phyloP scores from a whole-genome alignment of 2,888 invertebrate species.

The Cheilosia variabilis region DNA sequence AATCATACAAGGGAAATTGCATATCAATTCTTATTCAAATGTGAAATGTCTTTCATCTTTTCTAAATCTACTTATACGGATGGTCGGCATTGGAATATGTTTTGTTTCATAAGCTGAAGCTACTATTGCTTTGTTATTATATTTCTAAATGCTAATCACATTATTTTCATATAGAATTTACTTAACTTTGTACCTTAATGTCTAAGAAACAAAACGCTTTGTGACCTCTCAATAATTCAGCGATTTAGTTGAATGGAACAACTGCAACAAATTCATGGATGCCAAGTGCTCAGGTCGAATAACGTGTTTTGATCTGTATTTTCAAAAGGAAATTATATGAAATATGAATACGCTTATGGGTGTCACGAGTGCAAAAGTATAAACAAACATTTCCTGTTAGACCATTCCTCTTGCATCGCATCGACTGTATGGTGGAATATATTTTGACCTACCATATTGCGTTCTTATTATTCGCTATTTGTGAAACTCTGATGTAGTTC shows the following conservation, averaged over 20 bases:
- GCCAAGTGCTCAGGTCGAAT: too few relatives aligned
- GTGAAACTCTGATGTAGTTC: too few relatives aligned
- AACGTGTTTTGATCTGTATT: too few relatives aligned
- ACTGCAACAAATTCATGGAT: too few relatives aligned
- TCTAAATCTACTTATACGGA: not conserved
- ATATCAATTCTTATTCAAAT: slow-evolving; percentile 28
- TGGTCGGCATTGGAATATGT: slow-evolving; percentile 57
- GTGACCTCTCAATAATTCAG: slow-evolving; percentile 46
- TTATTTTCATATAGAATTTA: not conserved
- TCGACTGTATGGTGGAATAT: too few relatives aligned
- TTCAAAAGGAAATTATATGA: too few relatives aligned
- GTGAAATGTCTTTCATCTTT: not conserved
- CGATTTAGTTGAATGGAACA: not conserved
- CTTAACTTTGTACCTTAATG: slow-evolving; percentile 27
- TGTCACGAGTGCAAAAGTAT: too few relatives aligned
- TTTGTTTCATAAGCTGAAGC: slow-evolving; percentile 58
- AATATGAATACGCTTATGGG: too few relatives aligned
- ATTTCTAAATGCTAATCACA: slow-evolving; percentile 11
- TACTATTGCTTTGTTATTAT: slow-evolving; percentile 47
- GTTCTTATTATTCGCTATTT: too few relatives aligned
- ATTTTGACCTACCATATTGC: too few relatives aligned
- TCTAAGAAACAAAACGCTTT: slow-evolving; percentile 26
- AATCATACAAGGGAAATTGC: slow-evolving; percentile 27
- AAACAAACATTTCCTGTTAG: too few relatives aligned
- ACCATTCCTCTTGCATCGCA: too few relatives aligned